A percentile compares a stretch with the other conserved stretches of the same genome.
Evolutionary conservation across 1,140 invertebrate species (phyloP).

Genomic region (Drosophila ogumai): DNA sequence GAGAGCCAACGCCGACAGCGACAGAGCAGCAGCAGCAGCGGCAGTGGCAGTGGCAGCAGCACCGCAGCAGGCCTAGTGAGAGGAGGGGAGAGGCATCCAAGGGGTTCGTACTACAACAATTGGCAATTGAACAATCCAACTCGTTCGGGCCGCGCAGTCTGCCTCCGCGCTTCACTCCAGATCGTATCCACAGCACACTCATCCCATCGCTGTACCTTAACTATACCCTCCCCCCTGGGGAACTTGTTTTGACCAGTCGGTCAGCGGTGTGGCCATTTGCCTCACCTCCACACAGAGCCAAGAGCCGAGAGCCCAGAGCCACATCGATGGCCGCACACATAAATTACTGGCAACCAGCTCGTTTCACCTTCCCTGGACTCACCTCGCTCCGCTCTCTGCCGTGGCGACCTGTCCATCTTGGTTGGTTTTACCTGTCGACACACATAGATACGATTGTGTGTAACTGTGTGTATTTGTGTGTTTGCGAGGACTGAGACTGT

Average conservation of each 20-base stretch:
- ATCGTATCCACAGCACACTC: slow-evolving; percentile 30
- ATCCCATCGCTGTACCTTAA: slow-evolving; percentile 22
- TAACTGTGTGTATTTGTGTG: slow-evolving; percentile 5
- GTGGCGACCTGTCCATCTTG: slow-evolving; percentile 46
- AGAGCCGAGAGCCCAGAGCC: slow-evolving; percentile 28
- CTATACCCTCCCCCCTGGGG: slow-evolving; percentile 23
- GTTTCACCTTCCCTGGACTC: slow-evolving; percentile 6
- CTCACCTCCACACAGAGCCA: slow-evolving; percentile 32
- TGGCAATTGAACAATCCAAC: slow-evolving; percentile 64
- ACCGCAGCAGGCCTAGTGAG: slow-evolving; percentile 1
- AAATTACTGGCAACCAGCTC: slow-evolving; percentile 66
- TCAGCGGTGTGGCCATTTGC: slow-evolving; percentile 58
- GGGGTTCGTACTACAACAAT: slow-evolving; percentile 45
- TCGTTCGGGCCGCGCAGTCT: slow-evolving; percentile 72
- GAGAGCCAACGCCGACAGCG: slow-evolving; percentile 15
- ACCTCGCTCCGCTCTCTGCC: slow-evolving; percentile 15
- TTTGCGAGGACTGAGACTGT: slow-evolving; percentile 5
- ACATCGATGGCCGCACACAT: slow-evolving; percentile 74
- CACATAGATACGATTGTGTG: slow-evolving; percentile 55
- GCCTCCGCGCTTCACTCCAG: slow-evolving; percentile 41
- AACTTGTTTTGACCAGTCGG: slow-evolving; percentile 79
- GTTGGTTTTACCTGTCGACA: slow-evolving; percentile 63
- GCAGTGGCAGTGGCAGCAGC: background rate
- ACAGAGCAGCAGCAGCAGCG: slow-evolving; percentile 1
- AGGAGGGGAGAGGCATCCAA: background rate